Conservation (phyloP, 1,140 invertebrate species). For the Bombus terrestris region DNA sequence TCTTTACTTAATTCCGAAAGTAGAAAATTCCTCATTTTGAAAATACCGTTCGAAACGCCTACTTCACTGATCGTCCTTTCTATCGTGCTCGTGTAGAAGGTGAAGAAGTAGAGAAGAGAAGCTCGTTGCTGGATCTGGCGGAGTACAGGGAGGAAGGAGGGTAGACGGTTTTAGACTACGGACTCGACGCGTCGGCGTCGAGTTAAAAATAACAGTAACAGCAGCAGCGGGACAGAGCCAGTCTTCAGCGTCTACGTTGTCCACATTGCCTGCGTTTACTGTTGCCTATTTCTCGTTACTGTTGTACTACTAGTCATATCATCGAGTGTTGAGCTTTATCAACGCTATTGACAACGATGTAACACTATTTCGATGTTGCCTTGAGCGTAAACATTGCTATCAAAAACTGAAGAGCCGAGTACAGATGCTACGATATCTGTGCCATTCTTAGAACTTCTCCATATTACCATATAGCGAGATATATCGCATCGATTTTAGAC, state of each 20-base stretch:
- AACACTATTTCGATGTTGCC: constrained; percentile 26
- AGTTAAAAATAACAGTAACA: constrained; percentile 83
- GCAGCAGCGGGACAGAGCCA: constrained; percentile 59
- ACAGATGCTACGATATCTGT: neutral
- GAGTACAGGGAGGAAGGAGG: constrained; percentile 63
- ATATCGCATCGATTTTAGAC: no score
- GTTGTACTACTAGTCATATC: constrained; percentile 30
- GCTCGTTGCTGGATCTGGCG: constrained; percentile 44
- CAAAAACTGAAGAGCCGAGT: constrained; percentile 5
- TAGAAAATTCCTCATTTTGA: constrained; percentile 65
- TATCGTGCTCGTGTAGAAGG: constrained; percentile 56
- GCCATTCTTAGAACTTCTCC: neutral
- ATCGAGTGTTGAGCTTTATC: constrained; percentile 38
- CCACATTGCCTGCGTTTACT: constrained; percentile 43
- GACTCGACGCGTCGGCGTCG: constrained; percentile 79
- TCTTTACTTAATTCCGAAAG: constrained; percentile 69
- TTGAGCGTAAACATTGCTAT: constrained; percentile 28
- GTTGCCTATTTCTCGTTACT: constrained; percentile 25
- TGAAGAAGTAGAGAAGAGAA: constrained; percentile 50
- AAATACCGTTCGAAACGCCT: constrained; percentile 77
- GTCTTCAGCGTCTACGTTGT: constrained; percentile 54
- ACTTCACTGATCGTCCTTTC: constrained; percentile 63
- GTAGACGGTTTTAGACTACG: constrained; percentile 81
- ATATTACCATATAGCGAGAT: neutral
- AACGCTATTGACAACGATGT: constrained; percentile 46